phyloP scores from a whole-genome alignment of 35 echinoderm and acorn worm species.

The Lytechinus pictus region DNA sequence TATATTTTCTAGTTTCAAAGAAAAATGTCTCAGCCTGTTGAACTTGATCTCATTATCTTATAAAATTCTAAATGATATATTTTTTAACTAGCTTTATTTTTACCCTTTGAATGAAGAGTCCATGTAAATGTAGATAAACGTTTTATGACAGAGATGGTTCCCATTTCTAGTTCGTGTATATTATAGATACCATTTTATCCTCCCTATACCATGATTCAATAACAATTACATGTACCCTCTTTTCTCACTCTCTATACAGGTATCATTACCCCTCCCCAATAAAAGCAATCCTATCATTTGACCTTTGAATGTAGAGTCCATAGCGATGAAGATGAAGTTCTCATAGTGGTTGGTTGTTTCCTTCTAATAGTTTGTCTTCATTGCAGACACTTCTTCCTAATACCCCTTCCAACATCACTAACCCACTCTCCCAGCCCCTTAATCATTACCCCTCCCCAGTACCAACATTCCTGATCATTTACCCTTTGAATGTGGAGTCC shows the following conservation, averaged over 20 bases:
- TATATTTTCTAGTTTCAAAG: too few species aligned
- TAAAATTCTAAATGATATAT: too few species aligned
- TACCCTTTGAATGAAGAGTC: conserved; percentile 83
- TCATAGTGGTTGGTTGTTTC: conserved; percentile 74
- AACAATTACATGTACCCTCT: too few species aligned
- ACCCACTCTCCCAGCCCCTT: too few species aligned
- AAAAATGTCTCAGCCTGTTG: too few species aligned
- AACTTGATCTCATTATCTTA: too few species aligned
- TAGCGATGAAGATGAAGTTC: conserved; percentile 95
- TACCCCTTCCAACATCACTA: too few species aligned
- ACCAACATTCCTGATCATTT: too few species aligned
- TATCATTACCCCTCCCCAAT: neutral
- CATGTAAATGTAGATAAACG: conserved; percentile 95
- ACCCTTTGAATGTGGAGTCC: conserved; percentile 74
- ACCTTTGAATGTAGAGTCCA: conserved; percentile 85
- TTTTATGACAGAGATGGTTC: conserved; percentile 81
- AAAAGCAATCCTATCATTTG: neutral
- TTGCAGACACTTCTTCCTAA: too few species aligned
- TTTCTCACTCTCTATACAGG: too few species aligned
- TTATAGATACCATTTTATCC: conserved; percentile 78
- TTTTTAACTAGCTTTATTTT: too few species aligned
- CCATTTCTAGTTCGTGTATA: conserved; percentile 71
- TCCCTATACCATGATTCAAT: conserved; percentile 72
- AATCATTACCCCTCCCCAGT: neutral
- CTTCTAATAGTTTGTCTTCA: too few species aligned